These are phyloP conservation scores for Aldabrachelys gigantea DNA, from an alignment of 2,113 vertebrate genomes.

Conservation along the genomic window DNA sequence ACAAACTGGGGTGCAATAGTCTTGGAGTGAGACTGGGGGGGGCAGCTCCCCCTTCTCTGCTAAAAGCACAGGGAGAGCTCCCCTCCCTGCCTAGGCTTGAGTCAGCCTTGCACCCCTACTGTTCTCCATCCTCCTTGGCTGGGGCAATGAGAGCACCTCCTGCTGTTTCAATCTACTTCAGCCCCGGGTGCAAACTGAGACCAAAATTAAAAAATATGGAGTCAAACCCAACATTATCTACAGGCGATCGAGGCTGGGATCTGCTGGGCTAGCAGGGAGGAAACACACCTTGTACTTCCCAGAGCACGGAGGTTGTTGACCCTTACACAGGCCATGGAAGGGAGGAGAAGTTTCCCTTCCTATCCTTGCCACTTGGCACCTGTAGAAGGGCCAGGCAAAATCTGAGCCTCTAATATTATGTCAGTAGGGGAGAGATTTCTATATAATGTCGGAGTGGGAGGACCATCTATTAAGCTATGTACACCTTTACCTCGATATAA, in stretches of 20 bases:
- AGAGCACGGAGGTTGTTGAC: neutral
- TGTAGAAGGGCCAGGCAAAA: neutral
- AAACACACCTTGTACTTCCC: fast-evolving
- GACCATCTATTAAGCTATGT: neutral
- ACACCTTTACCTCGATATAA: too few relatives aligned
- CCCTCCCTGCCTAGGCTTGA: neutral
- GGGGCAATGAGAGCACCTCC: fast-evolving
- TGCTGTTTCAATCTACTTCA: neutral
- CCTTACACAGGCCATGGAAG: neutral
- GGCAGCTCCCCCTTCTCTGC: neutral
- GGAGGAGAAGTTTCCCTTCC: neutral
- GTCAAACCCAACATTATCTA: neutral
- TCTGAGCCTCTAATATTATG: neutral
- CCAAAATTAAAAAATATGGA: neutral
- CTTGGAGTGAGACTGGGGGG: neutral
- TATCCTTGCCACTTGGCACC: neutral
- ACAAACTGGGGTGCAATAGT: neutral
- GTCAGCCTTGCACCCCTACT: neutral
- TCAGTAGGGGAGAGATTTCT: neutral
- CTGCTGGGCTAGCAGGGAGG: neutral
- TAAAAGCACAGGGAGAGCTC: neutral
- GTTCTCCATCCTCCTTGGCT: neutral
- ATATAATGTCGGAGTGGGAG: neutral
- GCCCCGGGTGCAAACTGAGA: neutral
- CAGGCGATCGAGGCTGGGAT: neutral